phyloP scores from a whole-genome alignment of 2,113 vertebrate genomes.

The Siniperca knerii region DNA sequence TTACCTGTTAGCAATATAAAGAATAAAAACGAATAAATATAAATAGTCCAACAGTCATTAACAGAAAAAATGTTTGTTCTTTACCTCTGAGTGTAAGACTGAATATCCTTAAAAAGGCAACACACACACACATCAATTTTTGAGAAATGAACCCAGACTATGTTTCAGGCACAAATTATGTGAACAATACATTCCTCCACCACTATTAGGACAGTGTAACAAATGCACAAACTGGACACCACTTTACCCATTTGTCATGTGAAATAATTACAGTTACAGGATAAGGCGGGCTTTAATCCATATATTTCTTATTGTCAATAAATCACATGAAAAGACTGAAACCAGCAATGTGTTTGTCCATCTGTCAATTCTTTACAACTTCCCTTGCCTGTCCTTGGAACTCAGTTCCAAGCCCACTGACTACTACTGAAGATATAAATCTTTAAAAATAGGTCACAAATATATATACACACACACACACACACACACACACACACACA shows the following conservation, averaged over 20 bases:
- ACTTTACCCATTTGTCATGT: neutral
- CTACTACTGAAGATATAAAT: neutral
- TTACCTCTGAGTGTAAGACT: neutral
- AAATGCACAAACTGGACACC: neutral
- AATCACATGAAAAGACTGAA: neutral
- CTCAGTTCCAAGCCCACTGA: neutral
- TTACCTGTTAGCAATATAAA: neutral
- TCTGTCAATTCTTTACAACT: neutral
- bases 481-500: no score
- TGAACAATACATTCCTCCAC: neutral
- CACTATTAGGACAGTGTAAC: constrained; percentile 4
- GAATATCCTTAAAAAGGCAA: neutral
- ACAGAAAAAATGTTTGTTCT: neutral
- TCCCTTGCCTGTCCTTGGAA: neutral
- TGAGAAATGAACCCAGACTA: neutral
- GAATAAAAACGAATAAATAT: neutral
- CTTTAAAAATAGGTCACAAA: neutral
- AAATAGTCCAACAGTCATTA: neutral
- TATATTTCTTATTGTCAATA: neutral
- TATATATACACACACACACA: neutral
- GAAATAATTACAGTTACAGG: neutral
- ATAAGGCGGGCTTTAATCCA: neutral
- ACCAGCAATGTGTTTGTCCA: neutral
- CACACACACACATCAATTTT: neutral
- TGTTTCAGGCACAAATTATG: neutral